A percentile compares a stretch with the other conserved stretches of the same genome.
phyloP scores from a whole-genome alignment of 2,113 vertebrate species.

The Bucco capensis region DNA sequence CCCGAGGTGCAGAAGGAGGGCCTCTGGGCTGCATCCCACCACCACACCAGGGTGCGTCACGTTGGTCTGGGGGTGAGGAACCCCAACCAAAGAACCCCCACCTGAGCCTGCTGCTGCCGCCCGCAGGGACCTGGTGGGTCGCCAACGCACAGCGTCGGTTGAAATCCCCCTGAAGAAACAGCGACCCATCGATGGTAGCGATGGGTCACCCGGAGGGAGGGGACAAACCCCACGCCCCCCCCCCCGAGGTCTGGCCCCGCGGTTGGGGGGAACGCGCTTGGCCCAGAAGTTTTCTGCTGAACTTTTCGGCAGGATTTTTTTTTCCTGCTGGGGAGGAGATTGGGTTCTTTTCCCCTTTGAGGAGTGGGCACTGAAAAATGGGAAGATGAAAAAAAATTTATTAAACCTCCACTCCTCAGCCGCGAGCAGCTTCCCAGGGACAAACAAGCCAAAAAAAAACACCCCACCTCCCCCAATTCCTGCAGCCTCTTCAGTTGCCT shows the following conservation, averaged over 20 bases:
- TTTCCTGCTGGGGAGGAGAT: not conserved
- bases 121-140: not conserved
- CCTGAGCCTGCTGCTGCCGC: not conserved
- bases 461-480: constrained; percentile 25
- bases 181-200: not conserved
- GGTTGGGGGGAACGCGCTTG: not conserved
- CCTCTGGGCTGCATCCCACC: not conserved
- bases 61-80: accelerated
- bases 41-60: accelerated
- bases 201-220: not conserved
- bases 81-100: not conserved
- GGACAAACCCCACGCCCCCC: too few relatives aligned
- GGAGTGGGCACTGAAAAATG: not conserved
- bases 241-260: not conserved
- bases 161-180: not conserved
- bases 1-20: not conserved
- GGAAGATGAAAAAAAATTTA: not conserved
- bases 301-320: not conserved
- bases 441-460: constrained; percentile 36
- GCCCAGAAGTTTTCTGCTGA: constrained; percentile 14
- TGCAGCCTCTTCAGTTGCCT: constrained; percentile 21
- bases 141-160: not conserved
- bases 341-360: not conserved
- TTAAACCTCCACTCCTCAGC: not conserved
- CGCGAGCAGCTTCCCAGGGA: constrained; percentile 34